A percentile compares a stretch with the other conserved stretches of the same genome.
These are phyloP conservation scores for Triops longicaudatus DNA, from an alignment of 1,140 invertebrate genomes.

Conservation along the genomic window DNA sequence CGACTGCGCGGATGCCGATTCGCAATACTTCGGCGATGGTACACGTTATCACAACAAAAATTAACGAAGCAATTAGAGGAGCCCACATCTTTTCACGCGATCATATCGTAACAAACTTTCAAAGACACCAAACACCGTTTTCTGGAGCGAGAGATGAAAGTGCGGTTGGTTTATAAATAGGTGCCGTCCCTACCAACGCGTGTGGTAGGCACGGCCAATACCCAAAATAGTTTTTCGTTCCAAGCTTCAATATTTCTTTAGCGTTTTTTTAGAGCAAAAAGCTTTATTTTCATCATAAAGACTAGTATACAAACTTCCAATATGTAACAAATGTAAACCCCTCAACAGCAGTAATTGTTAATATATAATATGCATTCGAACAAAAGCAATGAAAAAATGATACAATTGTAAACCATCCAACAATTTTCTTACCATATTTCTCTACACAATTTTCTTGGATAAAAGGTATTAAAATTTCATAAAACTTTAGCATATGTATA, in stretches of 20 bases:
- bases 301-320: neutral
- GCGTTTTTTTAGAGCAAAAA: neutral
- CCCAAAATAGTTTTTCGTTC: neutral
- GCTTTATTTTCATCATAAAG: neutral
- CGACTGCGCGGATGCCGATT: neutral
- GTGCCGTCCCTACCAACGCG: neutral
- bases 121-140: neutral
- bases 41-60: conserved; percentile 23
- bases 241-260: neutral
- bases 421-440: too few species aligned
- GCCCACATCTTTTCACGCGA: neutral
- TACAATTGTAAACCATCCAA: too few species aligned
- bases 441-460: too few species aligned
- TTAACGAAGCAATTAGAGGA: conserved; percentile 20
- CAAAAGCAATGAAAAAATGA: too few species aligned
- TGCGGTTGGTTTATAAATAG: neutral
- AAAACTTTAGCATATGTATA: too few species aligned
- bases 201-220: neutral
- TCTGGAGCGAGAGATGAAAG: neutral
- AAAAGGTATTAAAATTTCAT: too few species aligned
- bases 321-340: neutral
- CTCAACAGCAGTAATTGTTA: too few species aligned
- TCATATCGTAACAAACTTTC: neutral
- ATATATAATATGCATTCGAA: too few species aligned
- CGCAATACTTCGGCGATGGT: conserved; percentile 21